Percentiles rank a stretch among this genome's conserved stretches.
These are phyloP conservation scores for Clunio marinus DNA, from an alignment of 2,888 invertebrate genomes.

Conservation along the genomic window DNA sequence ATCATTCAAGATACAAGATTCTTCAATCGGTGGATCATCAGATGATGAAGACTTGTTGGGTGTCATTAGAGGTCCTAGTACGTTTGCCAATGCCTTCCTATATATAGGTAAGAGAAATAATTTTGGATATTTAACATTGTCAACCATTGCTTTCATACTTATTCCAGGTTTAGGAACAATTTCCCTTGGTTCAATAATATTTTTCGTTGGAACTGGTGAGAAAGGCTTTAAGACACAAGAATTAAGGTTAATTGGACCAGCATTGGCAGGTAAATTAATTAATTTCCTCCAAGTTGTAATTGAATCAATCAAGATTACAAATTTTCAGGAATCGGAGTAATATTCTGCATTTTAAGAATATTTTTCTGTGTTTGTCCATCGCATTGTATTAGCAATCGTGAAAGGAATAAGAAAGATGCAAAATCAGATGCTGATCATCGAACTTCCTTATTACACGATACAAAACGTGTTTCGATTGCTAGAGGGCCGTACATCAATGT, in stretches of 20 bases:
- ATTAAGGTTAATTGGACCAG: conserved; percentile 79
- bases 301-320: background rate
- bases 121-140: too few relatives aligned
- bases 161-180: conserved; percentile 77
- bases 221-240: conserved; percentile 83
- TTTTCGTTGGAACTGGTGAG: conserved; percentile 86
- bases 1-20: conserved; percentile 69
- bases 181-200: conserved; percentile 79
- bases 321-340: conserved; percentile 63
- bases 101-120: conserved; percentile 61
- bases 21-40: conserved; percentile 74
- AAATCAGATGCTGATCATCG: conserved; percentile 52
- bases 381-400: conserved; percentile 67
- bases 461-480: conserved; percentile 50
- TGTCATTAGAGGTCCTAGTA: conserved; percentile 66
- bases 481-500: conserved; percentile 45
- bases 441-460: conserved; percentile 49
- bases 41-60: conserved; percentile 67
- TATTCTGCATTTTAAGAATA: conserved; percentile 78
- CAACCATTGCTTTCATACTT: background rate
- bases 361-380: conserved; percentile 79
- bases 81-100: conserved; percentile 76
- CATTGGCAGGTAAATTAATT: conserved; percentile 57
- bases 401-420: conserved; percentile 54
- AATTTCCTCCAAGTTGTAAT: background rate